Conservation (phyloP, 2,113 vertebrate genomes). For the Gallinago media region DNA sequence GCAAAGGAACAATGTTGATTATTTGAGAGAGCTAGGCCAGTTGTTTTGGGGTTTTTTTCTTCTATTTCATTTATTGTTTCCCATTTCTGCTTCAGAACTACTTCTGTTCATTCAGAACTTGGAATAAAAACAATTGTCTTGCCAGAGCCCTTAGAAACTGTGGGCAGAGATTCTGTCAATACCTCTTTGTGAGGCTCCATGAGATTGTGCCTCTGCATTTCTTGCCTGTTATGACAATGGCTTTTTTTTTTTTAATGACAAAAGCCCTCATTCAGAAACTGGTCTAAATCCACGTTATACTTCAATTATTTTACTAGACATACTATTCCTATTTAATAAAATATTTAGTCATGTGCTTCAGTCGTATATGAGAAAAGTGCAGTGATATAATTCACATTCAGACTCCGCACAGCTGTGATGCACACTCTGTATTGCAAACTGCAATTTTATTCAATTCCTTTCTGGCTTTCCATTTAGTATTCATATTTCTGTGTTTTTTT, state of each 20-base stretch:
- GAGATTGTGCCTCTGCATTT: background rate
- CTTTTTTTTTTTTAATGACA: background rate
- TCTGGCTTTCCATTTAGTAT: background rate
- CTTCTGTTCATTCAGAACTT: background rate
- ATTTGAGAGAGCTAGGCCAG: background rate
- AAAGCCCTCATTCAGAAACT: background rate
- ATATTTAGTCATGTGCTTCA: background rate
- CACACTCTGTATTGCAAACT: background rate
- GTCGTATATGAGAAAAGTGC: background rate
- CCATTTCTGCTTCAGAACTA: background rate
- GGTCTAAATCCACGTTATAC: background rate
- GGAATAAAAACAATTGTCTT: background rate
- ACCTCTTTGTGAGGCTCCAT: background rate
- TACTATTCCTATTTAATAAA: background rate
- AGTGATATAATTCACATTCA: background rate
- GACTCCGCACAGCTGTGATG: background rate
- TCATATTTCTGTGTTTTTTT: background rate
- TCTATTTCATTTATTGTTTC: background rate
- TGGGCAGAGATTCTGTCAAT: background rate
- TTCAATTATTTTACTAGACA: background rate
- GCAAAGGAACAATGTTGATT: background rate
- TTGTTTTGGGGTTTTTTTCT: background rate
- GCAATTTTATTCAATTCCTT: background rate
- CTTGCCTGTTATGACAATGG: background rate
- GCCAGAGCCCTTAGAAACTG: background rate